A percentile compares a stretch with the other conserved stretches of the same genome.
Conservation (phyloP, 2,113 vertebrate species). For the Rallus limicola region DNA sequence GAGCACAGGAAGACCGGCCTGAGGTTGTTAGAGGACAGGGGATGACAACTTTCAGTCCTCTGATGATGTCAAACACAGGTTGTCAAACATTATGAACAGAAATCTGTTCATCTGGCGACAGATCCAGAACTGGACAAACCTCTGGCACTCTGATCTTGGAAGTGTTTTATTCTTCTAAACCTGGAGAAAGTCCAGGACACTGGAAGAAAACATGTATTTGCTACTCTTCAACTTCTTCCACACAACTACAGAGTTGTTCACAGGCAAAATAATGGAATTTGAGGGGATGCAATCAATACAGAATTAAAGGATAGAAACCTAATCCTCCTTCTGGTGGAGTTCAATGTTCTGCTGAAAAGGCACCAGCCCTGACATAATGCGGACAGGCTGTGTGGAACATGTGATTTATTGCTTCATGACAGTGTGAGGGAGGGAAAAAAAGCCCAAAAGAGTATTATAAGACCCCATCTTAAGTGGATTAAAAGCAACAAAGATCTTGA, state of each 20-base stretch:
- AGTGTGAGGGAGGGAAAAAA: neutral
- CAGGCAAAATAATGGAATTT: neutral
- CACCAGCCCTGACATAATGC: neutral
- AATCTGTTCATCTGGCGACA: neutral
- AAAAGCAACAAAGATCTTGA: neutral
- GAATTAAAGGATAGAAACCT: neutral
- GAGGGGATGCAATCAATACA: neutral
- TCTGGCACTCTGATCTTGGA: neutral
- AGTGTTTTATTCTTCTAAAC: neutral
- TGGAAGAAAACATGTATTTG: neutral
- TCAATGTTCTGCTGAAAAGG: neutral
- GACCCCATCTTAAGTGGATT: neutral
- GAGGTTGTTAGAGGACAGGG: neutral
- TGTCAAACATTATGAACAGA: neutral
- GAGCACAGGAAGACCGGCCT: neutral
- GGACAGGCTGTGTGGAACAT: neutral
- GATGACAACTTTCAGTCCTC: neutral
- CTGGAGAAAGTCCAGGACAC: neutral
- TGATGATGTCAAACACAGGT: neutral
- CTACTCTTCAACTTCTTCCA: neutral
- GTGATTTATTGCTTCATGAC: neutral
- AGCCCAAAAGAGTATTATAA: neutral
- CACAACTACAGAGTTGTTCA: accelerated
- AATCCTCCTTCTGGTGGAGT: neutral
- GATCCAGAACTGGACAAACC: neutral